phyloP scores from a whole-genome alignment of 1,140 invertebrate genomes.

The Drosophila sp. region DNA sequence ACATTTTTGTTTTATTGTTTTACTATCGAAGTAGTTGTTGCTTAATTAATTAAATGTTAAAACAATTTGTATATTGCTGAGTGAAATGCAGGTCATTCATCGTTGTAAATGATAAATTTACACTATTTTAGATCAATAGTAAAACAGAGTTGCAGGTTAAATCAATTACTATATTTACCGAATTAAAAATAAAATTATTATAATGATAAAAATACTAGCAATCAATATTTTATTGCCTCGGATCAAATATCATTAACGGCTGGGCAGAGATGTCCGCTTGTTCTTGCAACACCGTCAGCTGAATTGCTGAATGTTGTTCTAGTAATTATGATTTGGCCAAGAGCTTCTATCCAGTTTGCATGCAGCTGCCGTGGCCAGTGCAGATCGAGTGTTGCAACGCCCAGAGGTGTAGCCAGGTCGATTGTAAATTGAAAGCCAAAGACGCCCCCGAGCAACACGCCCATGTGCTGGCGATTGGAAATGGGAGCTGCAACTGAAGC shows the following conservation, averaged over 20 bases:
- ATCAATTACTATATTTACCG: no score
- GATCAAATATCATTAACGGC: conserved; percentile 3
- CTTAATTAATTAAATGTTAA: no score
- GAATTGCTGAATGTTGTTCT: conserved; percentile 31
- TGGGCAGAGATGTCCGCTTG: background rate
- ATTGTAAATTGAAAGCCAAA: conserved; percentile 73
- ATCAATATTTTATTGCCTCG: background rate
- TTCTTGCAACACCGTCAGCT: background rate
- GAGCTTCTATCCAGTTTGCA: conserved; percentile 20
- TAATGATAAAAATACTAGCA: no score
- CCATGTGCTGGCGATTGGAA: conserved; percentile 45
- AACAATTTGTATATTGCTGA: no score
- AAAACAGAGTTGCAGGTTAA: no score
- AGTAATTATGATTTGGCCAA: conserved; percentile 67
- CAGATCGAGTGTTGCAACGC: conserved; percentile 48
- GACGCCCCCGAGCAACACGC: conserved; percentile 70
- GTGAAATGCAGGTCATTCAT: no score
- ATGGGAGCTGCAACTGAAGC: background rate
- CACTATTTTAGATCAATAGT: no score
- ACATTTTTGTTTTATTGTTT: no score
- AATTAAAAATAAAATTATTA: no score
- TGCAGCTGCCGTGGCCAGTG: conserved; percentile 32
- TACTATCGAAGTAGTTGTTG: no score
- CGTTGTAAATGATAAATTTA: no score
- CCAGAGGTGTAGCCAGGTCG: conserved; percentile 69